phyloP scores from a whole-genome alignment of 2,113 vertebrate genomes.

The Salvelinus namaycush region DNA sequence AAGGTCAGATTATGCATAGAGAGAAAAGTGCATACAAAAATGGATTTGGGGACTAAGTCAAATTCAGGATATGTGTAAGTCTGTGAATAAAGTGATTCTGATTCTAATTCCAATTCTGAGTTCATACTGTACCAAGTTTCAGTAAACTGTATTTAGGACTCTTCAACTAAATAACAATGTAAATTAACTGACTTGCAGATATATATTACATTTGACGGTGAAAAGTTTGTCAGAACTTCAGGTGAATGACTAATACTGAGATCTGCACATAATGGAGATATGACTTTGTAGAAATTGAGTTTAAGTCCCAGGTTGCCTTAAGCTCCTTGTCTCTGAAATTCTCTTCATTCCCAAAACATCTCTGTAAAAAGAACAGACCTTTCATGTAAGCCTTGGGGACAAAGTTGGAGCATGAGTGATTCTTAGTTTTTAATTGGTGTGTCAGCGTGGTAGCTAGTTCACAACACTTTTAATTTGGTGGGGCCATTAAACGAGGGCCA shows the following conservation, averaged over 20 bases:
- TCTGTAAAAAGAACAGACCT: constrained; percentile 26
- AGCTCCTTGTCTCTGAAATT: constrained; percentile 35
- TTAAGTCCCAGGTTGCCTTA: constrained; percentile 22
- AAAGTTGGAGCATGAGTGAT: constrained; percentile 34
- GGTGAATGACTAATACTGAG: constrained; percentile 13
- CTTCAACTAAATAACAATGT: too few relatives aligned
- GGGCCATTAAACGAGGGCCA: constrained; percentile 36
- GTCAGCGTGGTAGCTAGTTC: constrained; percentile 52
- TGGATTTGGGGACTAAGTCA: too few relatives aligned
- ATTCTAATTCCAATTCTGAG: too few relatives aligned
- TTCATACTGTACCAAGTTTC: neutral
- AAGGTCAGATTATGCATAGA: too few relatives aligned
- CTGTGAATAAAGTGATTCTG: too few relatives aligned
- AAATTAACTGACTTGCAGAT: too few relatives aligned
- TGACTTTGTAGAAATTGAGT: constrained; percentile 13
- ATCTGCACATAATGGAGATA: constrained; percentile 17
- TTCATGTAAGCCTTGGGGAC: constrained; percentile 60
- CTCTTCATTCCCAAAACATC: constrained; percentile 30
- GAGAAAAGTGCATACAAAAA: too few relatives aligned
- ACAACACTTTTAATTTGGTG: constrained; percentile 56
- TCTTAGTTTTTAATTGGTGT: constrained; percentile 64
- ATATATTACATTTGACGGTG: neutral
- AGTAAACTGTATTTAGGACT: too few relatives aligned
- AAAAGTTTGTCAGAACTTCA: constrained; percentile 1
- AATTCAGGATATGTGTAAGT: too few relatives aligned